These are phyloP conservation scores for Neomonachus schauinslandi DNA, from an alignment of 2,113 vertebrate species.

Conservation along the genomic window DNA sequence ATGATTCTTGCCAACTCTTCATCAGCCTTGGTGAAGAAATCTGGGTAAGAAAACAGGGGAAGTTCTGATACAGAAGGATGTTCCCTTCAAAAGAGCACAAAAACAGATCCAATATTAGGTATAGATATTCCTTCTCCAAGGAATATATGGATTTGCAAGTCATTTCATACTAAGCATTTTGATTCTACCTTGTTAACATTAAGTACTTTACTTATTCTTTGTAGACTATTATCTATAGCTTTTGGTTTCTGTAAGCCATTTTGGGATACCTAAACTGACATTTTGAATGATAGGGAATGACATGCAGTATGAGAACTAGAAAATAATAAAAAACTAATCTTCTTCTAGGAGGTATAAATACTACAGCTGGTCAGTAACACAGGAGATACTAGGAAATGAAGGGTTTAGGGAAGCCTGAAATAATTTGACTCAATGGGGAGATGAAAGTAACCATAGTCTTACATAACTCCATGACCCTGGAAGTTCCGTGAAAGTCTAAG, in stretches of 20 bases:
- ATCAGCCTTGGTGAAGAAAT: slow-evolving; percentile 65
- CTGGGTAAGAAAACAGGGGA: slow-evolving; percentile 47
- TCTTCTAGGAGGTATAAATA: not conserved
- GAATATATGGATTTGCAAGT: not conserved
- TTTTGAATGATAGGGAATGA: not conserved
- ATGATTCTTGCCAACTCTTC: slow-evolving; percentile 70
- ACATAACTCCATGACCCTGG: not conserved
- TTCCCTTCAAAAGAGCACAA: slow-evolving; percentile 73
- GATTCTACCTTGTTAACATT: not conserved
- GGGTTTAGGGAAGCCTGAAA: not conserved
- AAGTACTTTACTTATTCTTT: not conserved
- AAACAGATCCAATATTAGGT: not conserved
- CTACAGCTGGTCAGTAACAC: not conserved
- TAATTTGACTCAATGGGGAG: not conserved
- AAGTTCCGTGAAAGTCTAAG: not conserved
- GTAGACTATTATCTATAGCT: not conserved
- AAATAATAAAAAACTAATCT: not conserved
- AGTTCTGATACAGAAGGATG: slow-evolving; percentile 49
- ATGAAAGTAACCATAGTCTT: not conserved
- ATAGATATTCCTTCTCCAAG: not conserved
- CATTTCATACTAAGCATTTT: not conserved
- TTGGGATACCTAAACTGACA: not conserved
- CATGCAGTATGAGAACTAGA: not conserved
- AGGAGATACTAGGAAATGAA: not conserved
- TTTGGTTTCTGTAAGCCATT: not conserved